Percentiles rank a stretch among this genome's conserved stretches.
Conservation (phyloP, 2,888 invertebrate species). For the Scrobipalpa costella region DNA sequence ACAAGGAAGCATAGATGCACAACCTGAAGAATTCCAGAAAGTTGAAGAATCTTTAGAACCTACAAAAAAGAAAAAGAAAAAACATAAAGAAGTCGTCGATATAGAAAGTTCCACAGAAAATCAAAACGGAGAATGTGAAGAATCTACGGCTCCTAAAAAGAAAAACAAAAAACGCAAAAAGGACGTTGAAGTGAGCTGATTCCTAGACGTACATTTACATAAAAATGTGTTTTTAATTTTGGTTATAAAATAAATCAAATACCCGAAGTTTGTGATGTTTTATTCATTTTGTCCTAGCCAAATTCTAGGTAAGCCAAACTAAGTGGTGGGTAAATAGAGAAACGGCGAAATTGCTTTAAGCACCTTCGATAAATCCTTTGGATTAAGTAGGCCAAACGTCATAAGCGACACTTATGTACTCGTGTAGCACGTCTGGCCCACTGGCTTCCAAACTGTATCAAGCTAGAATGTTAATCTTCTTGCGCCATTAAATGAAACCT, state of each 20-base stretch:
- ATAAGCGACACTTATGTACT: conserved; percentile 52
- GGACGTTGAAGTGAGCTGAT: conserved; percentile 22
- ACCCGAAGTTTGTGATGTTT: conserved; percentile 9
- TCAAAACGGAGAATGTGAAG: background rate
- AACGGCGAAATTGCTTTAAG: conserved; percentile 26
- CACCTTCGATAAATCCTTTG: conserved; percentile 39
- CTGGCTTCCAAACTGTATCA: conserved; percentile 47
- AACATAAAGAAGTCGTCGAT: conserved; percentile 6
- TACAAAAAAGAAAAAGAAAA: conserved; percentile 30
- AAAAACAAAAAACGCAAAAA: conserved; percentile 28
- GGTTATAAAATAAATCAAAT: conserved; percentile 31
- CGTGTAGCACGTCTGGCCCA: conserved; percentile 51
- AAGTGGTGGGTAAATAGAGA: conserved; percentile 27
- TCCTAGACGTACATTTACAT: conserved; percentile 4
- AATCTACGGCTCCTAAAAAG: conserved; percentile 2
- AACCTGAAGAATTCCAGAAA: conserved; percentile 7
- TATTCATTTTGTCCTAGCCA: conserved; percentile 9
- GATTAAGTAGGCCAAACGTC: conserved; percentile 51
- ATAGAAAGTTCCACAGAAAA: background rate
- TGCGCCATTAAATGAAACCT: background rate
- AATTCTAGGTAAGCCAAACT: conserved; percentile 19
- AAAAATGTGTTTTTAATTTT: conserved; percentile 20
- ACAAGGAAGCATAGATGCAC: conserved; percentile 12
- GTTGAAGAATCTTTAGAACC: background rate
- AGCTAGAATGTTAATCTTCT: conserved; percentile 26